These are phyloP conservation scores for Pocillopora meandrina DNA, from an alignment of 92 coral and sea anemone species.

Conservation along the genomic window DNA sequence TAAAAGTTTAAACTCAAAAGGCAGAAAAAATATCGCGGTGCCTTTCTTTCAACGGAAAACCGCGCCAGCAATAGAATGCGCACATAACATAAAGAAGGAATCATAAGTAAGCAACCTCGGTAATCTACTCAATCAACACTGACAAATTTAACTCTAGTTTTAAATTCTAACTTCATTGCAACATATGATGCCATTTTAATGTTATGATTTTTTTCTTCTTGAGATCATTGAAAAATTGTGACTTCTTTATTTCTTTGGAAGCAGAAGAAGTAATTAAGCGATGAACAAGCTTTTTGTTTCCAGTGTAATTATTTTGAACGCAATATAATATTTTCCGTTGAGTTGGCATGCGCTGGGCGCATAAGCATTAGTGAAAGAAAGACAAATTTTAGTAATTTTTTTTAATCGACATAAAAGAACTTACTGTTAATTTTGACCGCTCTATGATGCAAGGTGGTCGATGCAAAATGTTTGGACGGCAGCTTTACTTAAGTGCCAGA, in stretches of 20 bases:
- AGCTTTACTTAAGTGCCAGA: too few species aligned
- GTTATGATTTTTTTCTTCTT: background rate
- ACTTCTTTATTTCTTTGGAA: background rate
- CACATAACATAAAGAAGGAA: background rate
- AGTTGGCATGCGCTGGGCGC: background rate
- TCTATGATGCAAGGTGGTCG: too few species aligned
- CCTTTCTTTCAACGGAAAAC: background rate
- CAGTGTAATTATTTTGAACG: background rate
- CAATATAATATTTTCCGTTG: background rate
- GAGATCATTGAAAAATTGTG: background rate
- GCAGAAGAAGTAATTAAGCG: background rate
- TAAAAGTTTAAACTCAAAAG: too few species aligned
- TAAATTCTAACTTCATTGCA: conserved; percentile 3
- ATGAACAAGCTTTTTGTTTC: background rate
- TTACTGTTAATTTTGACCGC: too few species aligned
- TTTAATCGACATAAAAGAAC: too few species aligned
- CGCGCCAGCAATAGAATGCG: background rate
- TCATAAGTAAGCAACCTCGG: background rate
- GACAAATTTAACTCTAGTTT: background rate
- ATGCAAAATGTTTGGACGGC: too few species aligned
- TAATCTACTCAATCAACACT: background rate
- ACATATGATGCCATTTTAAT: background rate
- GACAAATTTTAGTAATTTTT: too few species aligned
- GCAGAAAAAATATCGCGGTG: background rate
- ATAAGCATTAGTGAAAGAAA: too few species aligned